Percentiles rank a stretch among this genome's conserved stretches.
phyloP scores from a whole-genome alignment of 2,888 invertebrate genomes.

The Boloria selene region DNA sequence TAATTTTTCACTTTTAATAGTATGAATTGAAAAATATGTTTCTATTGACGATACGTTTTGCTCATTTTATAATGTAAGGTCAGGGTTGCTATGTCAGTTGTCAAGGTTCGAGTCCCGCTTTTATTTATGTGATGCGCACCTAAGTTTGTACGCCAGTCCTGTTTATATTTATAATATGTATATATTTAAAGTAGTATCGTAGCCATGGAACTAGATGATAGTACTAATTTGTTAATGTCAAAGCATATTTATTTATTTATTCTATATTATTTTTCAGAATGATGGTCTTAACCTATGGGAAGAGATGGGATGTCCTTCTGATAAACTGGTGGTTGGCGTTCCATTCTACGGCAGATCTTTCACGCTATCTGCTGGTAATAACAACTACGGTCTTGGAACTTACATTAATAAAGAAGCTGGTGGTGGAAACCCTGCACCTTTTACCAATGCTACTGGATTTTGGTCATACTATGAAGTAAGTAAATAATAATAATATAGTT shows the following conservation, averaged over 20 bases:
- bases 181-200: no score
- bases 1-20: not conserved
- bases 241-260: not conserved
- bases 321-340: slow-evolving; percentile 93
- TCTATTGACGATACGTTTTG: not conserved
- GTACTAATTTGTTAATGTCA: no score
- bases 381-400: slow-evolving; percentile 91
- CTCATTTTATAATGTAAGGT: no score
- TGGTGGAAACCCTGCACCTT: slow-evolving; percentile 92
- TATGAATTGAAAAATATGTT: not conserved
- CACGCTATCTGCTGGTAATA: slow-evolving; percentile 91
- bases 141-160: no score
- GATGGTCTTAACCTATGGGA: slow-evolving; percentile 95
- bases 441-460: slow-evolving; percentile 93
- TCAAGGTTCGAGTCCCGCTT: no score
- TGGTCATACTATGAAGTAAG: slow-evolving; percentile 92
- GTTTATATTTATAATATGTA: no score
- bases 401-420: slow-evolving; percentile 95
- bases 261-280: slow-evolving; percentile 81
- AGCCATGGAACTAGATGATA: not conserved
- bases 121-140: no score
- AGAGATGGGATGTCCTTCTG: slow-evolving; percentile 92
- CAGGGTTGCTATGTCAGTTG: no score
- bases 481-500: slow-evolving; percentile 1
- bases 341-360: slow-evolving; percentile 95